Conservation (phyloP, 2,113 vertebrate species). For the Phylloscopus trochilus region DNA sequence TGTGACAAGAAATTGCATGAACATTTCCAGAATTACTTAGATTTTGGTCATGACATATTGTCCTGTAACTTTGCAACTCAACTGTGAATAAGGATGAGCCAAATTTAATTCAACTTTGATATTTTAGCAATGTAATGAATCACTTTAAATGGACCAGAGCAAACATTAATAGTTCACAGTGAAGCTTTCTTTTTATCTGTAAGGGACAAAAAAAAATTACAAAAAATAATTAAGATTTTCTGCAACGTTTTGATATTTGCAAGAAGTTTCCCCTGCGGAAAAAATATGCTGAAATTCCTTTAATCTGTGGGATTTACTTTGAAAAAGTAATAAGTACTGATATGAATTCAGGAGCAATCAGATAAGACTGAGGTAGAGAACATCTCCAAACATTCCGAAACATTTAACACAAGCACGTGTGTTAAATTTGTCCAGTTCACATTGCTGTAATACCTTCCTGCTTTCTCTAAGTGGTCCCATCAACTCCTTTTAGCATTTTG, state of each 20-base stretch:
- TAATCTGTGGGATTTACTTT: neutral
- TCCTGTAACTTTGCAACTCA: neutral
- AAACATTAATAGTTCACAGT: conserved; percentile 19
- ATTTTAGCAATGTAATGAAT: neutral
- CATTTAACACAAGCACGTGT: neutral
- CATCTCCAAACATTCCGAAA: neutral
- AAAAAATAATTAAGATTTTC: neutral
- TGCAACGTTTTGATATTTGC: neutral
- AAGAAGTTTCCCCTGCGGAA: neutral
- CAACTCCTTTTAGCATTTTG: neutral
- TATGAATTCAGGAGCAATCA: neutral
- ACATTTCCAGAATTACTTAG: neutral
- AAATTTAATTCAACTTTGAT: neutral
- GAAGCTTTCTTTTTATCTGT: neutral
- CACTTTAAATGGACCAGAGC: neutral
- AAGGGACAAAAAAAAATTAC: neutral
- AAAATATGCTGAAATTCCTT: neutral
- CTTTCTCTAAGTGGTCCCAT: neutral
- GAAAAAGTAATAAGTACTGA: neutral
- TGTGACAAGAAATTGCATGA: neutral
- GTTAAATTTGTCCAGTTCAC: neutral
- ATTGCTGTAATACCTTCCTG: neutral
- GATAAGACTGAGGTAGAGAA: neutral
- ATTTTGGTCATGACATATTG: neutral
- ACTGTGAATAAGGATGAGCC: neutral